Percentiles rank a stretch among this genome's conserved stretches.
These are phyloP conservation scores for Papilio polyxenes DNA, from an alignment of 1,140 invertebrate species.

Conservation along the genomic window DNA sequence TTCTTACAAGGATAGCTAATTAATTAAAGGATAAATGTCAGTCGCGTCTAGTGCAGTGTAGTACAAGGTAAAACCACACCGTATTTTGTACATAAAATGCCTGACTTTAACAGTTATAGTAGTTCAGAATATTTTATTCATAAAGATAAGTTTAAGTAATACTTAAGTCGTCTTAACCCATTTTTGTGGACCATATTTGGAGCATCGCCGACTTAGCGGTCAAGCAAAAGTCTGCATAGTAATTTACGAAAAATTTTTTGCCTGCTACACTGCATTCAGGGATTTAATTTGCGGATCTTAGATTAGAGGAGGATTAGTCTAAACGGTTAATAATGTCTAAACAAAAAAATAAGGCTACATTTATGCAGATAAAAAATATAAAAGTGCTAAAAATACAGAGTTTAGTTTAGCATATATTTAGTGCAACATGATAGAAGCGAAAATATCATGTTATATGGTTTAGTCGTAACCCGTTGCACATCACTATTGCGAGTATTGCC, in stretches of 20 bases:
- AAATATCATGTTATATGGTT: neutral
- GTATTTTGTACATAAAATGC: too few relatives aligned
- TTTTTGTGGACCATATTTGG: neutral
- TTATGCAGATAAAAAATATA: too few relatives aligned
- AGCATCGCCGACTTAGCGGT: neutral
- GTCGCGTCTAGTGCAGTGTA: neutral
- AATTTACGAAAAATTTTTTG: neutral
- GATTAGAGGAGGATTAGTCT: neutral
- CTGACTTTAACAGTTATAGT: too few relatives aligned
- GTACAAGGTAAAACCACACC: too few relatives aligned
- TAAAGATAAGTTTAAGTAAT: neutral
- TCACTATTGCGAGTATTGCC: neutral
- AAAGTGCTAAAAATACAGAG: too few relatives aligned
- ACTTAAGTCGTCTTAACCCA: neutral
- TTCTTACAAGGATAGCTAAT: conserved; percentile 11
- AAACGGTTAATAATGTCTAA: neutral
- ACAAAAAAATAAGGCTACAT: too few relatives aligned
- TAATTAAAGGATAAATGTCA: neutral
- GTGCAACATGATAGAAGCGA: neutral
- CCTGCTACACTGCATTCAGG: neutral
- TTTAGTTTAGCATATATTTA: neutral
- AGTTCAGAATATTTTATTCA: neutral
- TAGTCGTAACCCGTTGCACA: neutral
- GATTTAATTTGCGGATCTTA: neutral
- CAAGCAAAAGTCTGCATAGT: neutral